Evolutionary conservation across 2,113 vertebrate genomes (phyloP).

Genomic region (Pomatorhinus ruficollis): DNA sequence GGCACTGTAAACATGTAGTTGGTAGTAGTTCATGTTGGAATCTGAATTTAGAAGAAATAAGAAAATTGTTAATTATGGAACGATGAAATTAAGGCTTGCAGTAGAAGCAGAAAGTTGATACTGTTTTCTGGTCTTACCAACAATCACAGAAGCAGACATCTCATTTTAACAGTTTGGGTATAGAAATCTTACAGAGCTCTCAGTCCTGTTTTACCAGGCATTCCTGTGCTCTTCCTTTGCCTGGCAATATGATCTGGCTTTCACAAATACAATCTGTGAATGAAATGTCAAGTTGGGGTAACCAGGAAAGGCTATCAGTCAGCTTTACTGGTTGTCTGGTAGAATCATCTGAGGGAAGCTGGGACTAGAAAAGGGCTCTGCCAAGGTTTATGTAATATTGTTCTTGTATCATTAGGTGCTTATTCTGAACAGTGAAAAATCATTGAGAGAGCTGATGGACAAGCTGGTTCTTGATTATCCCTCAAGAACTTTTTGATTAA

Average conservation of each 20-base stretch:
- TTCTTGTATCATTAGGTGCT: background rate
- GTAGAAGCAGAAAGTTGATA: background rate
- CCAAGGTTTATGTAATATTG: background rate
- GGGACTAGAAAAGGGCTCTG: background rate
- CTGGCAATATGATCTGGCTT: background rate
- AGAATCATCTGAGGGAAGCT: background rate
- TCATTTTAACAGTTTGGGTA: background rate
- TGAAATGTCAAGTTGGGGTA: background rate
- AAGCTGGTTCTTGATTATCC: background rate
- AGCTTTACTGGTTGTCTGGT: background rate
- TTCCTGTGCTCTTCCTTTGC: background rate
- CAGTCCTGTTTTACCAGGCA: background rate
- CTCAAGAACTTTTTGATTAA: background rate
- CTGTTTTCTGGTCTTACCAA: background rate
- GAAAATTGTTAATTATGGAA: background rate
- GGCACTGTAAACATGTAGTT: background rate
- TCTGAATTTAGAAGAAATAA: slow-evolving; percentile 6
- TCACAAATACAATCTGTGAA: background rate
- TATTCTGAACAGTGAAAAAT: background rate
- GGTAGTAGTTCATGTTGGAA: background rate
- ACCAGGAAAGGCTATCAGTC: background rate
- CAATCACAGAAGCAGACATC: background rate
- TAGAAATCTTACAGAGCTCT: background rate
- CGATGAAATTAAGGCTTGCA: background rate
- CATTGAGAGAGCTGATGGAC: background rate